phyloP scores from a whole-genome alignment of 1,140 invertebrate genomes.

The Chrysopa pallens region DNA sequence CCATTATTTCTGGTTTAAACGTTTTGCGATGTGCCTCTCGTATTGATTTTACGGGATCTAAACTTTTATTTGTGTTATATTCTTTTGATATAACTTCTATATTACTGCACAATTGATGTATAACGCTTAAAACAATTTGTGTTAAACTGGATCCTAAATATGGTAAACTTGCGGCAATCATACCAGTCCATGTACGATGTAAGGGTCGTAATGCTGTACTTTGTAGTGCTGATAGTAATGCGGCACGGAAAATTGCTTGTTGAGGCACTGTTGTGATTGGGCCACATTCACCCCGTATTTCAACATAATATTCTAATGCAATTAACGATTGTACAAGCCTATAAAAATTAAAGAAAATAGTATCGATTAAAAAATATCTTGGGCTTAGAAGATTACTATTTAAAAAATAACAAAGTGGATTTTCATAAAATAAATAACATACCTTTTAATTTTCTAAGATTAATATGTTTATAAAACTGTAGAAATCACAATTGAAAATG shows the following conservation, averaged over 20 bases:
- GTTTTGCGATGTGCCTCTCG: neutral
- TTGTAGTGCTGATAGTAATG: constrained; percentile 57
- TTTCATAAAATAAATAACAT: no score
- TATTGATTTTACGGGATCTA: neutral
- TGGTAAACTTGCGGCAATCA: constrained; percentile 59
- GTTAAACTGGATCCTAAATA: constrained; percentile 56
- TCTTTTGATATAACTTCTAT: constrained; percentile 38
- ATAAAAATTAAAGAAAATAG: constrained; percentile 8
- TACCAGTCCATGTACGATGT: constrained; percentile 62
- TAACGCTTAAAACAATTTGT: constrained; percentile 55
- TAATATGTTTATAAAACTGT: no score
- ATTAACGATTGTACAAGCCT: constrained; percentile 54
- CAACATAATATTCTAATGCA: constrained; percentile 55
- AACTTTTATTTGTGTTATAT: constrained; percentile 11
- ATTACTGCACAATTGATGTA: constrained; percentile 70
- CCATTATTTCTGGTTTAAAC: neutral
- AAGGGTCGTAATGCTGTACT: constrained; percentile 44
- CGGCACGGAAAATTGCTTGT: constrained; percentile 73
- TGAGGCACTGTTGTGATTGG: constrained; percentile 21
- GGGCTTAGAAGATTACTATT: no score
- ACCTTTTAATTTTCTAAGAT: no score
- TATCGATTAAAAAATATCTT: no score
- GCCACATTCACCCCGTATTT: constrained; percentile 24
- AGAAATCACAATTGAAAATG: no score
- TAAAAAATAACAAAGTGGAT: no score